phyloP scores from a whole-genome alignment of 2,113 vertebrate species.

The Zingel zingel region DNA sequence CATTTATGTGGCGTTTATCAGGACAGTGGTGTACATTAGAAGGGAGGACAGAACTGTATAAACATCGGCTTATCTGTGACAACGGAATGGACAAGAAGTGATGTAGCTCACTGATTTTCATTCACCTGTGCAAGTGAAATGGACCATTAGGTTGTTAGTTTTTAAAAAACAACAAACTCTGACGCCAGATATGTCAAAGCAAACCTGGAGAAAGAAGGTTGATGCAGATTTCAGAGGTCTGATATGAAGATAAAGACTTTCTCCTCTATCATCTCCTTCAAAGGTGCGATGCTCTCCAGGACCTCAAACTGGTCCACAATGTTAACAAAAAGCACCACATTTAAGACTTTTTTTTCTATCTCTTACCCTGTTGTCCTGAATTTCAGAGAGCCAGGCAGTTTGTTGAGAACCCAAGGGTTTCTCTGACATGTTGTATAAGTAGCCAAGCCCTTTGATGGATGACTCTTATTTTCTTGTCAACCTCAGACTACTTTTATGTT shows the following conservation, averaged over 20 bases:
- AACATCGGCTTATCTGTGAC: constrained; percentile 60
- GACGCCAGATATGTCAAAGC: constrained; percentile 6
- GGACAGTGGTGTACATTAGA: constrained; percentile 5
- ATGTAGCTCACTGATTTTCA: constrained; percentile 18
- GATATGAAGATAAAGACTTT: constrained; percentile 58
- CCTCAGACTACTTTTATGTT: constrained; percentile 78
- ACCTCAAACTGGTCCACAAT: constrained; percentile 1
- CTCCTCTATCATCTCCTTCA: constrained; percentile 1
- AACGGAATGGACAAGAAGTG: constrained; percentile 17
- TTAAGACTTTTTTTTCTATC: neutral
- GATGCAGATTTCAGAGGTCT: constrained; percentile 24
- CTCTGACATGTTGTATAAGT: constrained; percentile 77
- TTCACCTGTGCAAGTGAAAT: constrained; percentile 1
- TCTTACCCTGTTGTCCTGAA: constrained; percentile 46
- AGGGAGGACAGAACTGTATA: constrained; percentile 68
- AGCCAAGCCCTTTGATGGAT: constrained; percentile 79
- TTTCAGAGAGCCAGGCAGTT: constrained; percentile 57
- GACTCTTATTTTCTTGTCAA: constrained; percentile 85
- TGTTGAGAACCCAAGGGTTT: constrained; percentile 56
- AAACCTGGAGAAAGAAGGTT: constrained; percentile 36
- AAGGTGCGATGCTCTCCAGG: neutral
- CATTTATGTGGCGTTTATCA: constrained; percentile 40
- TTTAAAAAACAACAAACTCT: neutral
- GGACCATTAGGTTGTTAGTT: neutral
- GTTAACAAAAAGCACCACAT: constrained; percentile 3